Percentiles rank a stretch among this genome's conserved stretches.
These are phyloP conservation scores for Hyles lineata DNA, from an alignment of 2,888 invertebrate species.

Conservation along the genomic window DNA sequence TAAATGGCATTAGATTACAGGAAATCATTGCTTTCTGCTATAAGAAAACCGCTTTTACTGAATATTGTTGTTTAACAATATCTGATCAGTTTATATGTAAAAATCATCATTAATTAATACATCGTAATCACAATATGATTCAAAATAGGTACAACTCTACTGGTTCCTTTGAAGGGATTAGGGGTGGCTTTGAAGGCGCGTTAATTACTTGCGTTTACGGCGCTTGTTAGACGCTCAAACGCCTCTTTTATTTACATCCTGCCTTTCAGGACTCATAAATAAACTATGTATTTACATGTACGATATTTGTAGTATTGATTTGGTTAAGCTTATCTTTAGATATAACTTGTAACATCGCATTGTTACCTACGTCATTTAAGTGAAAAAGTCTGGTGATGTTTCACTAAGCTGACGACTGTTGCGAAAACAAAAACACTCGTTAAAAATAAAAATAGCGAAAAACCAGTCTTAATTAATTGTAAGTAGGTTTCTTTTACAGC, in stretches of 20 bases:
- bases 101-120: conserved; percentile 6
- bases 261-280: conserved; percentile 50
- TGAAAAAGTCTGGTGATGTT: not conserved
- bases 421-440: not conserved
- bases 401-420: not conserved
- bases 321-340: not conserved
- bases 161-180: conserved; percentile 62
- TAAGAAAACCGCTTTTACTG: no score
- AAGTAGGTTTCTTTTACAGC: conserved; percentile 7
- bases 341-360: not conserved
- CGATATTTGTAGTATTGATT: not conserved
- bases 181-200: conserved; percentile 53
- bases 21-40: no score
- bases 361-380: not conserved
- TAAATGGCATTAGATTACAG: no score
- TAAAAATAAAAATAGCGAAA: not conserved
- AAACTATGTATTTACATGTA: not conserved
- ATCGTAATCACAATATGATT: not conserved
- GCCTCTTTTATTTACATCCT: conserved; percentile 59
- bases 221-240: conserved; percentile 55
- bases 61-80: not conserved
- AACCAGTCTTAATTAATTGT: not conserved
- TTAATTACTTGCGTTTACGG: conserved; percentile 63
- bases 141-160: conserved; percentile 44
- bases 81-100: not conserved